Percentiles rank a stretch among this genome's conserved stretches.
These are phyloP conservation scores for Drosophila seguyi DNA, from an alignment of 1,140 invertebrate species.

Conservation along the genomic window DNA sequence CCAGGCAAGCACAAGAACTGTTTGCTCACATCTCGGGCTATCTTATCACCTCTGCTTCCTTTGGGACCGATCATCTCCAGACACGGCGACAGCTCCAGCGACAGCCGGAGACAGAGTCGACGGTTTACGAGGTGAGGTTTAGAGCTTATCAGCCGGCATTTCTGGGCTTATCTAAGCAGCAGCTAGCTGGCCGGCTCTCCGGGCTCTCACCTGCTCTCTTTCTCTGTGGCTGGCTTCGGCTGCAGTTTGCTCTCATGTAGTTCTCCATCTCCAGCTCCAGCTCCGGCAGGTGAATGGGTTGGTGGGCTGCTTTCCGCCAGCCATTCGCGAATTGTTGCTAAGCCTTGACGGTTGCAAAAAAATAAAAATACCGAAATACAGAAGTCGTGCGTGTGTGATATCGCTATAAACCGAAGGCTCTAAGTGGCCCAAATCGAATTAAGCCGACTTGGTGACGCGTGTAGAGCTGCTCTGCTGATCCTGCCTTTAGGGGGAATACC, in stretches of 20 bases:
- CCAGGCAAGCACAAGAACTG: slow-evolving; percentile 17
- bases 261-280: slow-evolving; percentile 28
- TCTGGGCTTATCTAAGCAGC: slow-evolving; percentile 29
- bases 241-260: slow-evolving; percentile 13
- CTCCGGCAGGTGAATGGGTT: slow-evolving; percentile 32
- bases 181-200: slow-evolving; percentile 36
- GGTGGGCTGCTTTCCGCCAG: slow-evolving; percentile 3
- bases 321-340: slow-evolving; percentile 76
- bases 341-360: slow-evolving; percentile 74
- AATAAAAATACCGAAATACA: neutral
- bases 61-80: slow-evolving; percentile 20
- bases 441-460: slow-evolving; percentile 42
- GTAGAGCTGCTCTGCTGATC: slow-evolving; percentile 49
- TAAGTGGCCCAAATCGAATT: slow-evolving; percentile 36
- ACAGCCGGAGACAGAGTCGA: slow-evolving; percentile 11
- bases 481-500: slow-evolving; percentile 21
- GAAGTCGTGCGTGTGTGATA: slow-evolving; percentile 35
- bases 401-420: slow-evolving; percentile 36
- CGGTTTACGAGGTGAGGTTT: slow-evolving; percentile 42
- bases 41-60: slow-evolving; percentile 37
- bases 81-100: slow-evolving; percentile 6
- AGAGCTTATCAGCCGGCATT: slow-evolving; percentile 49
- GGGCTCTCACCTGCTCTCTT: slow-evolving; percentile 25
- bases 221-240: neutral
- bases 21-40: slow-evolving; percentile 42